Conservation (phyloP, 2,888 invertebrate genomes). For the Colletes collaris region DNA sequence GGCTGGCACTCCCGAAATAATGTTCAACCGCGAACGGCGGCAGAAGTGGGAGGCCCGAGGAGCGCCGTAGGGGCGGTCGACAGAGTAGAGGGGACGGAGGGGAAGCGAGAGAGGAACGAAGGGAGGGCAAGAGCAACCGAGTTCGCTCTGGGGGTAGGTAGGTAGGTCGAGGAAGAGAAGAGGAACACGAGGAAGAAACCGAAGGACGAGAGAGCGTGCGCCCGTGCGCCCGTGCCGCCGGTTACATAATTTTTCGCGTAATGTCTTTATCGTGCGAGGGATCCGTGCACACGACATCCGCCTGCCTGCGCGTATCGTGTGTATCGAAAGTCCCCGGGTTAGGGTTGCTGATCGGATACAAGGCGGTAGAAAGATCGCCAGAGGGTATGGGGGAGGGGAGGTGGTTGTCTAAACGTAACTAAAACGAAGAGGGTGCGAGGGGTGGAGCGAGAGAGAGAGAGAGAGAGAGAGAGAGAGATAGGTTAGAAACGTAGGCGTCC, state of each 20-base stretch:
- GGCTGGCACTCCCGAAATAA: constrained; percentile 79
- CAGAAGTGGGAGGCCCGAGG: constrained; percentile 18
- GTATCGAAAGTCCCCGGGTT: too few species aligned
- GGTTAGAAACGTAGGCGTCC: not conserved
- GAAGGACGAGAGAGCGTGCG: constrained; percentile 52
- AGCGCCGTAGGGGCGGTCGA: constrained; percentile 13
- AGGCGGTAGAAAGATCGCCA: not conserved
- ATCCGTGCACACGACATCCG: constrained; percentile 10
- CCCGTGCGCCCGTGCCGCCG: constrained; percentile 30
- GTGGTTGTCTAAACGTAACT: not conserved
- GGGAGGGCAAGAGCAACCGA: constrained; percentile 7
- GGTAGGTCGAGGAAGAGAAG: constrained; percentile 41
- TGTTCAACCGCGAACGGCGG: constrained; percentile 63
- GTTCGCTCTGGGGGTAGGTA: constrained; percentile 35
- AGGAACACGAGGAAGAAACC: constrained; percentile 46
- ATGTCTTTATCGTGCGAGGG: constrained; percentile 32
- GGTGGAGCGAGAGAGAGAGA: not conserved
- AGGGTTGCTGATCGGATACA: too few species aligned
- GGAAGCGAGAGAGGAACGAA: not conserved
- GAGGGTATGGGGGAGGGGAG: not conserved
- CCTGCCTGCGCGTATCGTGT: not conserved
- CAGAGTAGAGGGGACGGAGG: too few species aligned
- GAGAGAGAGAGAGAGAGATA: not conserved
- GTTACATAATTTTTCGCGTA: constrained; percentile 67
- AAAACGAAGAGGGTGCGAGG: not conserved